Conservation (phyloP, 2,113 vertebrate genomes). For the Zosterops pallidus region DNA sequence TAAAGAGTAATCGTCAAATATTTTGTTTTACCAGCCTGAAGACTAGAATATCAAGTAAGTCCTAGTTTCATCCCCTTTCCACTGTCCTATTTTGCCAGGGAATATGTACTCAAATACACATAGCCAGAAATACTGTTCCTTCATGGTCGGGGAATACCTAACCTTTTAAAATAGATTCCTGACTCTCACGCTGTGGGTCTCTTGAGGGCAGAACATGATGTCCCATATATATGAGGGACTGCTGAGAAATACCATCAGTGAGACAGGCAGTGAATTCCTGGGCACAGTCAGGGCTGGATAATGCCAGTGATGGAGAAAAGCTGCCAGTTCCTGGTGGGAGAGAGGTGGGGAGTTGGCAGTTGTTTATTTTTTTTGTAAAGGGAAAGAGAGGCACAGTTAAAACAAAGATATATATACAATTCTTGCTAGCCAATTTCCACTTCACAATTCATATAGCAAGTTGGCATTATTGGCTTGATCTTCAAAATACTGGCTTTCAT, state of each 20-base stretch:
- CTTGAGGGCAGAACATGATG: conserved; percentile 9
- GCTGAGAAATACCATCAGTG: neutral
- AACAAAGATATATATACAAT: neutral
- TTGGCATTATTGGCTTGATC: neutral
- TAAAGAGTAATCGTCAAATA: neutral
- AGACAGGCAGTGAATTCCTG: conserved; percentile 19
- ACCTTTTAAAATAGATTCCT: neutral
- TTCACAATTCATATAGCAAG: neutral
- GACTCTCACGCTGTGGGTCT: neutral
- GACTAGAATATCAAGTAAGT: neutral
- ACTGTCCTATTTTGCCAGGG: neutral
- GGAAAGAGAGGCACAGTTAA: neutral
- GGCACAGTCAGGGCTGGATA: neutral
- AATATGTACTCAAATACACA: neutral
- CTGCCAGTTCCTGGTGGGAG: neutral
- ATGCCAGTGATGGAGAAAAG: conserved; percentile 14
- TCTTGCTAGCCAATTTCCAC: neutral
- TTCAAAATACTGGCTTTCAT: neutral
- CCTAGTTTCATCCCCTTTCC: neutral
- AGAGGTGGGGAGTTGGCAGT: neutral
- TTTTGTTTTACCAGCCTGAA: neutral
- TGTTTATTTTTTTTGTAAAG: neutral
- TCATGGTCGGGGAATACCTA: neutral
- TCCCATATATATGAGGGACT: neutral
- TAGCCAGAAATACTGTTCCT: neutral